Conservation (phyloP, 2,888 invertebrate genomes). For the Ectobius pallidus region DNA sequence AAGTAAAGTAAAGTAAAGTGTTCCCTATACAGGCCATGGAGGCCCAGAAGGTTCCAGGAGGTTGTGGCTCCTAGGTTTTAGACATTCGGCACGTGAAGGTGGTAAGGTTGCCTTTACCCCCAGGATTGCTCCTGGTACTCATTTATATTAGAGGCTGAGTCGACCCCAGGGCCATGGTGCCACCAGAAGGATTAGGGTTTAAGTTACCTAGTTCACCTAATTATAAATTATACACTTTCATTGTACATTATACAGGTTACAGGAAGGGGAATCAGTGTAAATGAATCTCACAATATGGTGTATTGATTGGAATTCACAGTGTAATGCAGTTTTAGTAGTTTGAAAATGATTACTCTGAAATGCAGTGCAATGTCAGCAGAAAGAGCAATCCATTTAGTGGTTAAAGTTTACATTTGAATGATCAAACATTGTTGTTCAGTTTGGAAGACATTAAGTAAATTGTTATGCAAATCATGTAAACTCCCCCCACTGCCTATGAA, state of each 20-base stretch:
- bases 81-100: too few relatives aligned
- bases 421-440: conserved; percentile 32
- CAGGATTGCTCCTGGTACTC: too few relatives aligned
- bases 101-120: too few relatives aligned
- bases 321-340: conserved; percentile 18
- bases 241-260: background rate
- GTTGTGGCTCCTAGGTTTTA: too few relatives aligned
- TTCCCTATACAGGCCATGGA: too few relatives aligned
- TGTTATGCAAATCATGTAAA: conserved; percentile 43
- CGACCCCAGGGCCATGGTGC: too few relatives aligned
- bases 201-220: too few relatives aligned
- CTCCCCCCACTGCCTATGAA: background rate
- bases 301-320: conserved; percentile 2
- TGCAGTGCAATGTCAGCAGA: conserved; percentile 30
- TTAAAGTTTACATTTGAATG: conserved; percentile 32
- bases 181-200: too few relatives aligned
- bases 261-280: background rate
- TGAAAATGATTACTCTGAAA: conserved; percentile 30
- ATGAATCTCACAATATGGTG: background rate
- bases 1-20: too few relatives aligned
- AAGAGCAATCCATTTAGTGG: conserved; percentile 32
- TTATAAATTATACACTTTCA: background rate
- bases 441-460: conserved; percentile 39
- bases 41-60: too few relatives aligned
- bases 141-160: too few relatives aligned